phyloP scores from a whole-genome alignment of 2,888 invertebrate genomes.

The Emmelina monodactyla region DNA sequence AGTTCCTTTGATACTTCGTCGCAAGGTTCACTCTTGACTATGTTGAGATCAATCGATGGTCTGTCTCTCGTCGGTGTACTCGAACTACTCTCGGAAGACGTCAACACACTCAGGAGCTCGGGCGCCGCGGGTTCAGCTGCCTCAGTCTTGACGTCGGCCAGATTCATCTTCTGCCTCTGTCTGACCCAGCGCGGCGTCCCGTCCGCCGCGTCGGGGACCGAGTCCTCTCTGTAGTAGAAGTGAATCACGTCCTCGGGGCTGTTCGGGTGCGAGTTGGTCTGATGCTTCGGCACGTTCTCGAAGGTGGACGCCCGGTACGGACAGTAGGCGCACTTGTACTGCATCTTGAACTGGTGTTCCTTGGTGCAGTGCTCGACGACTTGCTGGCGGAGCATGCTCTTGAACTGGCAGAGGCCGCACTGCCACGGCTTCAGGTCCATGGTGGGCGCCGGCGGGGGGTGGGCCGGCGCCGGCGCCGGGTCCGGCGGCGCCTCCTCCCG shows the following conservation, averaged over 20 bases:
- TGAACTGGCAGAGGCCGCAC: constrained; percentile 73
- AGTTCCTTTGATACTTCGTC: constrained; percentile 26
- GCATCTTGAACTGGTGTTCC: constrained; percentile 70
- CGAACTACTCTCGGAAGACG: constrained; percentile 7
- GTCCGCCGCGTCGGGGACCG: constrained; percentile 30
- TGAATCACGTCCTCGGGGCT: constrained; percentile 43
- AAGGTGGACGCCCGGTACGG: constrained; percentile 59
- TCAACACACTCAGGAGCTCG: too few species aligned
- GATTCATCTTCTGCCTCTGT: constrained; percentile 28
- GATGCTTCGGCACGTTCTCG: constrained; percentile 68
- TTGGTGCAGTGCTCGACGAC: constrained; percentile 67
- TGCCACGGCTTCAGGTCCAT: constrained; percentile 72
- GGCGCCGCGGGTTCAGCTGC: constrained; percentile 12
- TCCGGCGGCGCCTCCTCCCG: constrained; percentile 27
- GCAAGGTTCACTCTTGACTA: constrained; percentile 39
- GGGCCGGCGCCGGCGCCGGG: constrained; percentile 17
- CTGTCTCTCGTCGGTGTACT: constrained; percentile 9
- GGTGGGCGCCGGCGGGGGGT: constrained; percentile 25
- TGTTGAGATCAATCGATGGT: constrained; percentile 27
- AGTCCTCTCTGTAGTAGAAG: constrained; percentile 62
- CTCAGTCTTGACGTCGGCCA: constrained; percentile 30
- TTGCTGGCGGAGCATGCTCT: constrained; percentile 65
- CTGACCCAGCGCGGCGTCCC: constrained; percentile 40
- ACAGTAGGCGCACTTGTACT: constrained; percentile 77
- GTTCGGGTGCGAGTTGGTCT: constrained; percentile 63